A percentile compares a stretch with the other conserved stretches of the same genome.
phyloP scores from a whole-genome alignment of 2,797 vertebrate species.

The Pantherophis alleghaniensis region DNA sequence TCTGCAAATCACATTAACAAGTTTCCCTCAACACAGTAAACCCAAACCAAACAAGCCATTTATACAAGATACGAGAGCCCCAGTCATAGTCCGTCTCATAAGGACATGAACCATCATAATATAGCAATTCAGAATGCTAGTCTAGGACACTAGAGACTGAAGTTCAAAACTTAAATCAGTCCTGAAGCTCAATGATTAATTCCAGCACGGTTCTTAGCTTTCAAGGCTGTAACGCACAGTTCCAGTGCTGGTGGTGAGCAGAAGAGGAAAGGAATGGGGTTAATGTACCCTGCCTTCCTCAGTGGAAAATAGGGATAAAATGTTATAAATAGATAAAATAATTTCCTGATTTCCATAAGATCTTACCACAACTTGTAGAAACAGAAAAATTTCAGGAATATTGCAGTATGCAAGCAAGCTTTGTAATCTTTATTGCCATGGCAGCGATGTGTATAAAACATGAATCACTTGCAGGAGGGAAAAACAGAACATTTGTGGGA shows the following conservation, averaged over 20 bases:
- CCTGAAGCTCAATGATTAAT: background rate
- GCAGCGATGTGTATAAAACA: background rate
- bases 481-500: background rate
- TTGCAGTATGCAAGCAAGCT: background rate
- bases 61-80: background rate
- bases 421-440: background rate
- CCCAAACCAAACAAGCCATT: background rate
- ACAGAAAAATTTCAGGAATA: background rate
- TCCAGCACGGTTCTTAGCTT: background rate
- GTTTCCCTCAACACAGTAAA: background rate
- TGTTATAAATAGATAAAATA: background rate
- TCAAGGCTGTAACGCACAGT: background rate
- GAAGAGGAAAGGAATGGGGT: background rate
- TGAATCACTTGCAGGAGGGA: background rate
- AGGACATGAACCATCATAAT: background rate
- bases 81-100: background rate
- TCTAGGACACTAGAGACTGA: background rate
- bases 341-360: background rate
- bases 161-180: background rate
- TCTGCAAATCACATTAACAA: background rate
- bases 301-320: background rate
- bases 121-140: background rate
- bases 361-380: background rate
- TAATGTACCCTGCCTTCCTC: background rate
- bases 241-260: background rate